These are phyloP conservation scores for Pangasius larnaudii DNA, from an alignment of 2,797 vertebrate genomes.

Conservation along the genomic window DNA sequence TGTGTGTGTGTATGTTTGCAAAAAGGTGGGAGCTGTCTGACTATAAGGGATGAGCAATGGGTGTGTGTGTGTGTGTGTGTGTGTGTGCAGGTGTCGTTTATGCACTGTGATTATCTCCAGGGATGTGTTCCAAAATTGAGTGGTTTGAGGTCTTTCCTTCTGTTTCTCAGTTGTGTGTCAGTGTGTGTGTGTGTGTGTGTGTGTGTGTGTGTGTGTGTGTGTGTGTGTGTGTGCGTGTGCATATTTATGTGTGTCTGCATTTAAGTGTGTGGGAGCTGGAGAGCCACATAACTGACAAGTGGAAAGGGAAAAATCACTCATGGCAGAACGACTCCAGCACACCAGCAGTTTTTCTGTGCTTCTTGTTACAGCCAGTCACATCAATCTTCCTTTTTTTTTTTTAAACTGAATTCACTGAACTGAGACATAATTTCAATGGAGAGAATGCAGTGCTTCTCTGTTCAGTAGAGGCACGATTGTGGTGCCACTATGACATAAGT, in stretches of 20 bases:
- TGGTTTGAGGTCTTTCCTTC: conserved; percentile 36
- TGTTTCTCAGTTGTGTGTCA: conserved; percentile 19
- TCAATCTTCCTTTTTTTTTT: conserved; percentile 26
- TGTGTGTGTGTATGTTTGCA: background rate
- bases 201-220: background rate
- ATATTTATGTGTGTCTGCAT: conserved; percentile 42
- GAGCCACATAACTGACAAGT: conserved; percentile 60
- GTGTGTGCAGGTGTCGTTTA: background rate
- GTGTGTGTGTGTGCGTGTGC: conserved; percentile 2
- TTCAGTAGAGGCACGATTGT: background rate
- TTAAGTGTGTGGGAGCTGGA: conserved; percentile 65
- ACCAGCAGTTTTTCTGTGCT: conserved; percentile 29
- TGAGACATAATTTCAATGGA: background rate
- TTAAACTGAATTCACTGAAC: background rate
- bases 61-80: background rate
- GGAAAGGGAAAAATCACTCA: conserved; percentile 41
- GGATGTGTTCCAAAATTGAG: conserved; percentile 26
- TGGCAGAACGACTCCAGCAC: conserved; percentile 31
- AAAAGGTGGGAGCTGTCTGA: too few species aligned
- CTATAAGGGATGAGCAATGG: too few species aligned
- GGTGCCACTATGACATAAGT: background rate
- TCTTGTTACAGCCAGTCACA: conserved; percentile 35
- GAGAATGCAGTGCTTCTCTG: background rate
- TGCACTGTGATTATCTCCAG: conserved; percentile 42
- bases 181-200: background rate